A percentile compares a stretch with the other conserved stretches of the same genome.
phyloP scores from a whole-genome alignment of 2,797 vertebrate genomes.

The Phrynocephalus vlangalii region DNA sequence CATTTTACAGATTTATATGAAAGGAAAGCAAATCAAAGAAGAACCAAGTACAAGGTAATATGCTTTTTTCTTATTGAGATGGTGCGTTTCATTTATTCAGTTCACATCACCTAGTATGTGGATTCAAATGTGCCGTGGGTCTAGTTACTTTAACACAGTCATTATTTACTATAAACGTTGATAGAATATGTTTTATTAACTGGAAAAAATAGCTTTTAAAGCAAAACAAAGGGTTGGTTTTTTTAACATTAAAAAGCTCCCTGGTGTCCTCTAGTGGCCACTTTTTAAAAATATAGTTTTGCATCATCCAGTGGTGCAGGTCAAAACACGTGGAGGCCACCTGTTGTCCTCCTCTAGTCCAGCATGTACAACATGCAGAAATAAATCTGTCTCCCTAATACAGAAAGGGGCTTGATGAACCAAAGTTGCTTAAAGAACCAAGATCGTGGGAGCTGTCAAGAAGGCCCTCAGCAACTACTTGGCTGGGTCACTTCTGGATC shows the following conservation, averaged over 20 bases:
- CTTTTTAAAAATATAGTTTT: no score
- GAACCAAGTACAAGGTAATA: constrained; percentile 9
- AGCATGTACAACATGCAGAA: not conserved
- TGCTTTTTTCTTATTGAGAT: not conserved
- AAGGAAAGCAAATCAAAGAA: not conserved
- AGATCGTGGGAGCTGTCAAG: not conserved
- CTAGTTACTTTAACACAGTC: not conserved
- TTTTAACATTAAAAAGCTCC: no score
- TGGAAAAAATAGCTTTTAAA: no score
- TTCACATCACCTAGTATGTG: not conserved
- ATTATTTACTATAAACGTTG: not conserved
- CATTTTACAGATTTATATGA: not conserved
- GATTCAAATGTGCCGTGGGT: not conserved
- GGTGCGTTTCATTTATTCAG: not conserved
- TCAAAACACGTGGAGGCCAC: no score
- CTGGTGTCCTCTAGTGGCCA: no score
- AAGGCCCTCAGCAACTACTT: not conserved
- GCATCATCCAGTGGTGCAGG: no score
- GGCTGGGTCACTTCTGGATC: not conserved
- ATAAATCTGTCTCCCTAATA: no score
- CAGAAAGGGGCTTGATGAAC: no score
- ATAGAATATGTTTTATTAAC: no score
- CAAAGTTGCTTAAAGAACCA: not conserved
- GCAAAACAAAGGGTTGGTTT: no score
- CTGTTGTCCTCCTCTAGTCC: no score